Evolutionary conservation across 2,113 vertebrate species (phyloP).

Genomic region (Procavia capensis): DNA sequence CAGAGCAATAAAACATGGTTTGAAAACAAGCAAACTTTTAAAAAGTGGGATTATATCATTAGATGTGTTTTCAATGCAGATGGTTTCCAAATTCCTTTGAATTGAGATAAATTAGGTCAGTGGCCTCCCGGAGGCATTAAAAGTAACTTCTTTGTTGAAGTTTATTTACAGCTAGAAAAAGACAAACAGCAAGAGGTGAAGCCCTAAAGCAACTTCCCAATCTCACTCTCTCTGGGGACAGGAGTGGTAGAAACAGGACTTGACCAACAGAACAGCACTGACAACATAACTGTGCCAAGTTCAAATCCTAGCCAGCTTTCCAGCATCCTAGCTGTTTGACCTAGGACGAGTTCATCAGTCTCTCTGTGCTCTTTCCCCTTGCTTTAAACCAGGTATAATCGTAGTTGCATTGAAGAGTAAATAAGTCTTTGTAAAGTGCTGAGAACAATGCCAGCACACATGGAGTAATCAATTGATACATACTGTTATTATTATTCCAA

Average conservation of each 20-base stretch:
- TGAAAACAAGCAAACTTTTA: neutral
- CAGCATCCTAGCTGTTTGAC: neutral
- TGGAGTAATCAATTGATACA: neutral
- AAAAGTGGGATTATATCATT: neutral
- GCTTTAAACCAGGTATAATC: neutral
- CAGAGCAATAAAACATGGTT: neutral
- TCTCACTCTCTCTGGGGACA: too few species aligned
- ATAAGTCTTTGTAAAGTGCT: neutral
- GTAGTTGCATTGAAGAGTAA: neutral
- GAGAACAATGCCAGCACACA: neutral
- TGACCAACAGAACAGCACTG: neutral
- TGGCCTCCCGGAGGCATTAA: neutral
- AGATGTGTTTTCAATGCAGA: neutral
- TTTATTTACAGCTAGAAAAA: neutral
- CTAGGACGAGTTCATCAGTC: neutral
- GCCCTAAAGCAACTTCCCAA: neutral
- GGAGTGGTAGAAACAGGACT: neutral
- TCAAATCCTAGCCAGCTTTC: neutral
- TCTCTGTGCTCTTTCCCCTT: neutral
- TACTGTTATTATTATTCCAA: too few species aligned
- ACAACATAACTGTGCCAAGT: neutral
- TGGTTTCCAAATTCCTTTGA: conserved; percentile 5
- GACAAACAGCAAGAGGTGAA: neutral
- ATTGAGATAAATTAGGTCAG: neutral
- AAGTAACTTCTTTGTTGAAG: neutral